Conservation (phyloP, 2,113 vertebrate genomes). For the Orcinus orca region DNA sequence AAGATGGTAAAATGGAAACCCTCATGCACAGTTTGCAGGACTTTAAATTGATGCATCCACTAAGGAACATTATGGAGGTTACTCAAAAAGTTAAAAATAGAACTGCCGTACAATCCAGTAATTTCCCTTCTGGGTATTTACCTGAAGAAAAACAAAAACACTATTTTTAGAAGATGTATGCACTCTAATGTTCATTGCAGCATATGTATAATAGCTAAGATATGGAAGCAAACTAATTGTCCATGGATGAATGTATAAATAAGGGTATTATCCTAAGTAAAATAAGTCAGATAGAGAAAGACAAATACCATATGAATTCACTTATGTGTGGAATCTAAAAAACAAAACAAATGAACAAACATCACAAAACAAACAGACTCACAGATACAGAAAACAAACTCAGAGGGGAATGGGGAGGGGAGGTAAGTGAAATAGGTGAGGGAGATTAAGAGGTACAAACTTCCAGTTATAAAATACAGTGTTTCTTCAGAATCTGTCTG, state of each 20-base stretch:
- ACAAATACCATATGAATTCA: not conserved
- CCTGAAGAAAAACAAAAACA: not conserved
- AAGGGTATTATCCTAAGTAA: not conserved
- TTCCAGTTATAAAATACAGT: not conserved
- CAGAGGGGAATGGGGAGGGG: not conserved
- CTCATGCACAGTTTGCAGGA: not conserved
- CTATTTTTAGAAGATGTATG: not conserved
- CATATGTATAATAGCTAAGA: not conserved
- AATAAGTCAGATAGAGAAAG: not conserved
- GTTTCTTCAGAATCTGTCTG: not conserved
- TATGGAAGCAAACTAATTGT: not conserved
- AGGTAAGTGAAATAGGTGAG: not conserved
- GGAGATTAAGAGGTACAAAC: not conserved
- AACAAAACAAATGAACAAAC: not conserved
- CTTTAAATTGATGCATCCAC: not conserved
- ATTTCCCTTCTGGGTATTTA: not conserved
- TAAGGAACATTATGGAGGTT: not conserved
- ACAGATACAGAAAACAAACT: not conserved
- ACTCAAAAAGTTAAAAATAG: not conserved
- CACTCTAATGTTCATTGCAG: not conserved
- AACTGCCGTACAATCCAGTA: not conserved
- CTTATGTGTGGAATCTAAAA: not conserved
- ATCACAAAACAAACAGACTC: not conserved
- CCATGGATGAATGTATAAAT: not conserved
- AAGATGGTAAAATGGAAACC: not conserved